Evolutionary conservation across 2,113 vertebrate species (phyloP).

Genomic region (Neodon shergylaensis): DNA sequence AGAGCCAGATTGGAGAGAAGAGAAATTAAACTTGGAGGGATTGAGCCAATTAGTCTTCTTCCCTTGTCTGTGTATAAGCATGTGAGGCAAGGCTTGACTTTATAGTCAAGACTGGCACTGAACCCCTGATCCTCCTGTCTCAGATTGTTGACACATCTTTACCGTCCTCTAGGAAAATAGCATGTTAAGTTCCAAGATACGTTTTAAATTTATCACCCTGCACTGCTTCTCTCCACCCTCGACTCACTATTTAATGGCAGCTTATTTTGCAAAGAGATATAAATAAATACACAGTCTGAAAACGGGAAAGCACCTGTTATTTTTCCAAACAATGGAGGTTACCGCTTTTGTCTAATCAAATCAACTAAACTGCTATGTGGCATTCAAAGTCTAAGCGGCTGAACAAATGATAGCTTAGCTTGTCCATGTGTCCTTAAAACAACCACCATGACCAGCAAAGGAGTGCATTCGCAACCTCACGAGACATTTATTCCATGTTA

Average conservation of each 20-base stretch:
- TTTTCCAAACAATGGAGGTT: slow-evolving; percentile 42
- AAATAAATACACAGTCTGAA: slow-evolving; percentile 12
- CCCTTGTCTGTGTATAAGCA: background rate
- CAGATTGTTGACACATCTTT: background rate
- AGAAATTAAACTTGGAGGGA: background rate
- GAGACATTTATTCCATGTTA: background rate
- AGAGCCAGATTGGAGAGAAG: background rate
- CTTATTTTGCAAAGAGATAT: background rate
- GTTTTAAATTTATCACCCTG: background rate
- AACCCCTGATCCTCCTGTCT: background rate
- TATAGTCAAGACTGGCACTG: background rate
- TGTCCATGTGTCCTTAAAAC: background rate
- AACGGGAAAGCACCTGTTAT: background rate
- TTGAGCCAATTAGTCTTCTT: background rate
- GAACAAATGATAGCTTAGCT: background rate
- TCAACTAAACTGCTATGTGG: background rate
- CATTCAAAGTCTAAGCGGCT: slow-evolving; percentile 1
- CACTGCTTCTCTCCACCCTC: background rate
- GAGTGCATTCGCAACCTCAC: background rate
- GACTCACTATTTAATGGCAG: background rate
- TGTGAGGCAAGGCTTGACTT: background rate
- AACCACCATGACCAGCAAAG: background rate
- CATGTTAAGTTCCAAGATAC: background rate
- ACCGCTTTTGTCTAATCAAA: background rate
- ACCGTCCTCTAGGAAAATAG: background rate